Base-by-base conservation (phyloP, 2,797 vertebrate genomes). In the Enteromius unitaeniatus region DNA sequence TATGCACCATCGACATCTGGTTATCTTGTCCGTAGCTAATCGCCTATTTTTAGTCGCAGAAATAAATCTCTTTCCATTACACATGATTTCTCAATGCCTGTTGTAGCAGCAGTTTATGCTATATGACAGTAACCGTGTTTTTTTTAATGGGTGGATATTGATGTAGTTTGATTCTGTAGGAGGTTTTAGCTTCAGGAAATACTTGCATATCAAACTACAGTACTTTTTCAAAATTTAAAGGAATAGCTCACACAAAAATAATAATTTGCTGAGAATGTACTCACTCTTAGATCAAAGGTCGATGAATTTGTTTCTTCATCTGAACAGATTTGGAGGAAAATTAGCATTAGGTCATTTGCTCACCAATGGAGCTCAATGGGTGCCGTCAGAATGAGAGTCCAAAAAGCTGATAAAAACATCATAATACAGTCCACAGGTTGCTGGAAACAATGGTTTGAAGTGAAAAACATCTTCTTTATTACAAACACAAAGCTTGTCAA, bases 51-150 rank as follows among this genome's bases (percentile, higher is more conserved):
- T 79, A 23, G 21, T 62, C 28, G 3, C 13, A 37, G 62, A 37
- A 23, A 79, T 67, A 23, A 67, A 62, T 34, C 58, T 19, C 28
- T 67, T 79, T 67, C 62, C 62, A 37, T 65, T 14, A 67, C 11
- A 13, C 1, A n/a, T 26, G 14, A 6, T 65, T 51, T 67, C 19
- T 49, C 28, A 31, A 31, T 31, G 19, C 19, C 17, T 64, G 26
- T 78, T n/a, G 13, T 42, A 76, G 34, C 53, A 10, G 9, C 37
- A 37, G 37, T 37, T 7, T 37, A 42, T 45, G 7, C 37, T 42
- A 69, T 37, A 37, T 37, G 21, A 58, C 51, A 15, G 21, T 40
- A 76, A 23, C 21, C 5, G 53, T 1, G 7, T 14, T 42, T 3
- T 42, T 58, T 40, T 42, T 3, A 60, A 77, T 55, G 19, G 31